Evolutionary conservation across 2,113 vertebrate species (phyloP), one percentile per base, ranked within the genome.

Genomic region (Trematocara zebra): DNA sequence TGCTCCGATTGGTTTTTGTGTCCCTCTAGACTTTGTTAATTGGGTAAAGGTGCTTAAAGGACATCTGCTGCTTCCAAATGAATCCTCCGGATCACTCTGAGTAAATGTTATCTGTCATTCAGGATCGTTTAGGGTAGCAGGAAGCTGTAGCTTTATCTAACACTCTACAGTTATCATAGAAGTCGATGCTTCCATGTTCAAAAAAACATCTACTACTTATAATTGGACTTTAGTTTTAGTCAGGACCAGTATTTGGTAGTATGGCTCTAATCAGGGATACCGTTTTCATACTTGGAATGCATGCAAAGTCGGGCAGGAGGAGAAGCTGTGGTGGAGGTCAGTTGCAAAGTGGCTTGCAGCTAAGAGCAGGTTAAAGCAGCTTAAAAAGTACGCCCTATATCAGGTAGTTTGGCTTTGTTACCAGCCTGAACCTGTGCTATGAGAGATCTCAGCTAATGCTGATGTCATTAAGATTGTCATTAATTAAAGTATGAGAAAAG

Each of bases 11-110:
- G 87, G 80, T 74, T 72, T 18, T 4, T 10, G 15, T 51, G 4
- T 90, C 87, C 88, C 85, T 86, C 11, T 2, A 20, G 88, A 82
- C 33, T 80, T 28, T 31, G 78, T 74, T 91, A 91, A 92, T 90
- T 91, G 87, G 91, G 31, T 26, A 49, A 69, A 82, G 59, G 80
- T 84, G 59, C 69, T 85, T 59, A 76, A 82, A 79, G 51, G 83
- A 88, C 86, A 88, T 89, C 91, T 91, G 92, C 80, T 84, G 82
- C 80, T 7, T 81, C 81, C 57, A 56, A 86, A 54, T 18, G 53
- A 26, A 80, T 54, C 69, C 11, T 20, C 40, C 1, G 4, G 9
- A 44, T 12, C 11, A 18, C 31, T 26, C 53, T 14, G 37, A 15
- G 14, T 79, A 47, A 40, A 56, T 37, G 18, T 40, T 11, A 20